Evolutionary conservation across 1,140 invertebrate genomes (phyloP).

Genomic region (Hypothenemus hampei): DNA sequence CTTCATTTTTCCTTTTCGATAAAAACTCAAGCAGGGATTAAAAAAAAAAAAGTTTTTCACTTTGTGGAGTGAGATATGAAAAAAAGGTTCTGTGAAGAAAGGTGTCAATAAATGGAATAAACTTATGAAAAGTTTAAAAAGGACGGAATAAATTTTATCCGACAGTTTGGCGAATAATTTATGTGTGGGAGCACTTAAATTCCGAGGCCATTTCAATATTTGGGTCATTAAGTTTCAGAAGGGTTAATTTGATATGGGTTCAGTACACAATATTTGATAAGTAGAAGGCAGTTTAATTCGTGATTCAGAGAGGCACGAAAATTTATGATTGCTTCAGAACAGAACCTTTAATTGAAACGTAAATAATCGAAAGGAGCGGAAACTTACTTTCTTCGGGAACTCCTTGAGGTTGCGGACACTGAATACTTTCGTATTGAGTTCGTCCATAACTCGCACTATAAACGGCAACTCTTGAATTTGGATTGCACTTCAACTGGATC

Average conservation of each 20-base stretch:
- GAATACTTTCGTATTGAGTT: constrained; percentile 80
- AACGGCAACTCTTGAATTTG: constrained; percentile 78
- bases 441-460: constrained; percentile 87
- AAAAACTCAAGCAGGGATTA: too few relatives aligned
- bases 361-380: too few relatives aligned
- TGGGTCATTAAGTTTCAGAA: constrained; percentile 18
- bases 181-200: constrained; percentile 5
- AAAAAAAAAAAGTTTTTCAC: too few relatives aligned
- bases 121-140: too few relatives aligned
- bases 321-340: constrained; percentile 9
- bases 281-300: constrained; percentile 10
- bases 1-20: too few relatives aligned
- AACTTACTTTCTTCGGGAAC: constrained; percentile 77
- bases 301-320: constrained; percentile 3
- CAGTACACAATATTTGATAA: constrained; percentile 27
- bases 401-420: constrained; percentile 80
- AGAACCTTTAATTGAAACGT: too few relatives aligned
- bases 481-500: constrained; percentile 75
- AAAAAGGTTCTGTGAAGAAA: too few relatives aligned
- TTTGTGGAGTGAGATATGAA: too few relatives aligned
- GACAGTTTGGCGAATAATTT: too few relatives aligned
- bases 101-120: too few relatives aligned
- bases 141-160: too few relatives aligned
- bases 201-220: constrained; percentile 10
- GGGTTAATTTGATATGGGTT: constrained; percentile 24